A percentile compares a stretch with the other conserved stretches of the same genome.
These are phyloP conservation scores for Poecilia gillii DNA, from an alignment of 2,797 vertebrate genomes.

Conservation along the genomic window DNA sequence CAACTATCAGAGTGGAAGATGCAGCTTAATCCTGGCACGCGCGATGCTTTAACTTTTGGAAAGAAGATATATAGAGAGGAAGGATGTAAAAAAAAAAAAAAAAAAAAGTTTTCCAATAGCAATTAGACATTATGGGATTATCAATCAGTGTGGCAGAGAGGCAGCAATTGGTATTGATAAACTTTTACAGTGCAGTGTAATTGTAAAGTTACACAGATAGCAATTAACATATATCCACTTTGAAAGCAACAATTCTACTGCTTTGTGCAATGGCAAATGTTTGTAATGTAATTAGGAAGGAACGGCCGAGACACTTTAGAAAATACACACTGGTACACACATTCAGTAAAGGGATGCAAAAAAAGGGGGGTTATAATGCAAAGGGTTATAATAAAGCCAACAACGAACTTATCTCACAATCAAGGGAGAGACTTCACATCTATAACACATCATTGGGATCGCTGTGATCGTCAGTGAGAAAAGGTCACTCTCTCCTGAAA, in stretches of 20 bases:
- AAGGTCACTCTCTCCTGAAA: neutral
- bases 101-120: slow-evolving; percentile 12
- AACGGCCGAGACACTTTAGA: neutral
- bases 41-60: slow-evolving; percentile 39
- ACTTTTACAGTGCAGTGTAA: slow-evolving; percentile 4
- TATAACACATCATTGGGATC: neutral
- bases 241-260: neutral
- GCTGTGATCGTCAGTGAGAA: neutral
- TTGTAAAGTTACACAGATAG: slow-evolving; percentile 40
- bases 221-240: slow-evolving; percentile 26
- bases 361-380: neutral
- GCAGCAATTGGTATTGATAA: slow-evolving; percentile 54
- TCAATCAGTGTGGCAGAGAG: slow-evolving; percentile 44
- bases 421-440: neutral
- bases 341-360: neutral
- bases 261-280: slow-evolving; percentile 14
- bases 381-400: neutral
- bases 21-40: slow-evolving; percentile 25
- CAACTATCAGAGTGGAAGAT: slow-evolving; percentile 28
- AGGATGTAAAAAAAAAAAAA: slow-evolving; percentile 23
- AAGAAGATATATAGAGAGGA: slow-evolving; percentile 45
- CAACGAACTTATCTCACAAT: neutral
- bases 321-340: neutral
- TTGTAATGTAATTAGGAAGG: slow-evolving; percentile 2
- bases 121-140: slow-evolving; percentile 54